Percentiles rank a stretch among this genome's conserved stretches.
phyloP scores from a whole-genome alignment of 2,797 vertebrate species.

The Galago senegalensis region DNA sequence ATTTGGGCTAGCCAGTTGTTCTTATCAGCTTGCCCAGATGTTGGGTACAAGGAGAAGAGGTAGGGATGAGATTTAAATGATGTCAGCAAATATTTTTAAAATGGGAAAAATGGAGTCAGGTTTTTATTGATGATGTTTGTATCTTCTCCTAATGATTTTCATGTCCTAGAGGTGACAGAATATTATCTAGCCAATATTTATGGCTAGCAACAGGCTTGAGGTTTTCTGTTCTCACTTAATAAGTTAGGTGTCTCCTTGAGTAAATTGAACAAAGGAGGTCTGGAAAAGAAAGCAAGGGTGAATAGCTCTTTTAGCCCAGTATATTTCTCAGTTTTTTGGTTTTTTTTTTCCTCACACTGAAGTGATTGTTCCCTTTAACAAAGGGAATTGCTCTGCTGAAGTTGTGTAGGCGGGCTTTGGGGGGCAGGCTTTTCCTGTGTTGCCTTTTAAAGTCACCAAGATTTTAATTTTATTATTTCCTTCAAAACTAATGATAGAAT shows the following conservation, averaged over 20 bases:
- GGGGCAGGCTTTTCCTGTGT: background rate
- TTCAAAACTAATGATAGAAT: background rate
- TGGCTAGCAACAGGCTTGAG: background rate
- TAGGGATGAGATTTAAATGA: background rate
- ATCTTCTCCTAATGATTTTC: background rate
- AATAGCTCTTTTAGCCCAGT: background rate
- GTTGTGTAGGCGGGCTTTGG: background rate
- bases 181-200: background rate
- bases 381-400: background rate
- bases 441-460: background rate
- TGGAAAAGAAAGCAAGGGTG: background rate
- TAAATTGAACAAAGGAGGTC: background rate
- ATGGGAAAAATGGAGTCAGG: background rate
- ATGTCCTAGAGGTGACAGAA: background rate
- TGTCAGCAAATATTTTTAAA: too few species aligned
- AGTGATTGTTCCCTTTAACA: background rate
- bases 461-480: background rate
- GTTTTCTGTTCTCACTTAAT: background rate
- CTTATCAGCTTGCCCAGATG: background rate
- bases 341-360: too few species aligned
- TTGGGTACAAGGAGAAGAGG: accelerated
- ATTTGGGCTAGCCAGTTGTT: background rate
- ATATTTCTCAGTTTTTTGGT: background rate
- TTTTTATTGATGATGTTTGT: background rate
- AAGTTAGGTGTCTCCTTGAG: background rate